Conservation (phyloP, 2,797 vertebrate species). For the Scolopax rusticola region DNA sequence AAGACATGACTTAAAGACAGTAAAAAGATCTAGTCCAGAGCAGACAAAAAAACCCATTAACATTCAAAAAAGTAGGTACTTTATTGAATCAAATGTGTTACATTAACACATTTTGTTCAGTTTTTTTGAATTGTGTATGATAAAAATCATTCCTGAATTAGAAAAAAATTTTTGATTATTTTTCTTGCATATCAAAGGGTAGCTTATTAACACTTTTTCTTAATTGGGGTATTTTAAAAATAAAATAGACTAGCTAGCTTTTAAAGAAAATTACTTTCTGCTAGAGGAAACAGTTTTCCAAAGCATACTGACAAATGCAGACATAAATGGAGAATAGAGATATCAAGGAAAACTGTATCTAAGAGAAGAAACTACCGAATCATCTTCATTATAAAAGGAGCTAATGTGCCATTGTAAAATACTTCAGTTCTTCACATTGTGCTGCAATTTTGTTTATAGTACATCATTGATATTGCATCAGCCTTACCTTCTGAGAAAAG, state of each 20-base stretch:
- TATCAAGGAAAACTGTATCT: constrained; percentile 3
- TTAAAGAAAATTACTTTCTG: neutral
- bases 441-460: neutral
- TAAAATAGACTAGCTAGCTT: neutral
- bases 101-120: neutral
- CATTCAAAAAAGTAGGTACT: neutral
- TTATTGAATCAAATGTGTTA: neutral
- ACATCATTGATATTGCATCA: constrained; percentile 15
- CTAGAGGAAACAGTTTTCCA: constrained; percentile 10
- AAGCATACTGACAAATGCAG: neutral
- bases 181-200: neutral
- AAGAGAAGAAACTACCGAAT: neutral
- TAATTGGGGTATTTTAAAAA: neutral
- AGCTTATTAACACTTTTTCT: neutral
- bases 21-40: neutral
- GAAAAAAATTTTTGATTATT: neutral
- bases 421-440: constrained; percentile 16
- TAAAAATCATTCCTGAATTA: neutral
- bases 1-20: neutral
- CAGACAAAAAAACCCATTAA: neutral
- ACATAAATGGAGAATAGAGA: neutral
- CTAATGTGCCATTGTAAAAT: neutral
- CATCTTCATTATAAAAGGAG: neutral
- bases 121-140: neutral
- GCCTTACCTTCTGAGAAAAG: constrained; percentile 92